Conservation (phyloP, 1,140 invertebrate species). For the Ceratosolen solmsi region DNA sequence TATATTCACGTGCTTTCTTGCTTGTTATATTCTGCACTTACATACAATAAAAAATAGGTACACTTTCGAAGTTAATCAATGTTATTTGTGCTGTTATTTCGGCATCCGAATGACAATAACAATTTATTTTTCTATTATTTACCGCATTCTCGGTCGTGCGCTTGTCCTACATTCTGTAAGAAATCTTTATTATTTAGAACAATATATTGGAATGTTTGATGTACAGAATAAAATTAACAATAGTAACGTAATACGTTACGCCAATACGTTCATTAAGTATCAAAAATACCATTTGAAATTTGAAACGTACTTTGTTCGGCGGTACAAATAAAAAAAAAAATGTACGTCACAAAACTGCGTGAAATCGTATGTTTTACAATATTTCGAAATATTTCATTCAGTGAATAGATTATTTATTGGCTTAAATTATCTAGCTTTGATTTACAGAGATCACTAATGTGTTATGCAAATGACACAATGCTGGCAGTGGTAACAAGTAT, state of each 20-base stretch:
- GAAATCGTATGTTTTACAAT: slow-evolving; percentile 13
- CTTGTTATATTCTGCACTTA: slow-evolving; percentile 6
- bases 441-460: slow-evolving; percentile 45
- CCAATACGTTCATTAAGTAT: neutral
- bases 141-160: slow-evolving; percentile 5
- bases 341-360: neutral
- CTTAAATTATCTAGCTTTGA: slow-evolving; percentile 40
- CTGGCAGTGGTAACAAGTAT: slow-evolving; percentile 41
- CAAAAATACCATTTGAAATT: slow-evolving; percentile 18
- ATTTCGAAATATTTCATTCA: neutral
- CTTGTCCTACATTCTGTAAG: neutral
- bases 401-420: slow-evolving; percentile 1
- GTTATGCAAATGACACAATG: slow-evolving; percentile 26
- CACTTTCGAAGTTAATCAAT: neutral
- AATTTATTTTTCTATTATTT: neutral
- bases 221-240: neutral
- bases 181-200: neutral
- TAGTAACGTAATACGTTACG: slow-evolving; percentile 30
- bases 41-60: slow-evolving; percentile 21
- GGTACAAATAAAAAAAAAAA: neutral
- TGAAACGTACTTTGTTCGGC: neutral
- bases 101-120: neutral
- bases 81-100: neutral
- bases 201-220: neutral
- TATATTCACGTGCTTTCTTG: slow-evolving; percentile 11